Percentiles rank a stretch among this genome's conserved stretches.
phyloP scores from a whole-genome alignment of 2,888 invertebrate genomes.

The Hemistola chrysoprasaria region DNA sequence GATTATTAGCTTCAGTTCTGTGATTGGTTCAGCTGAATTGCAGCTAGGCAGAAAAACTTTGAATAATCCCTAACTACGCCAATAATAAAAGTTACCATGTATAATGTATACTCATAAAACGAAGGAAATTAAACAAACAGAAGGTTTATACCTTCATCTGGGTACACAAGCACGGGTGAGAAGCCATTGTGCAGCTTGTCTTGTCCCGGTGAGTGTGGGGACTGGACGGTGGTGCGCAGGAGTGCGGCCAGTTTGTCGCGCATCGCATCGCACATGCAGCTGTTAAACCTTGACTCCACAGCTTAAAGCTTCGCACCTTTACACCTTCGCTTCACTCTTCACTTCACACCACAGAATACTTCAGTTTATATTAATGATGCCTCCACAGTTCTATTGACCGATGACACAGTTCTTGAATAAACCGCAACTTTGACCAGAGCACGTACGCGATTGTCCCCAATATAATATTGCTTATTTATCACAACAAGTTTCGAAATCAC shows the following conservation, averaged over 20 bases:
- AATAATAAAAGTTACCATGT: too few species aligned
- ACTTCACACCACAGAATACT: slow-evolving; percentile 6
- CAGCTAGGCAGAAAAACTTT: too few species aligned
- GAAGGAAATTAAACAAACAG: too few species aligned
- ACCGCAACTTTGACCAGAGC: not conserved
- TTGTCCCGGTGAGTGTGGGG: slow-evolving; percentile 47
- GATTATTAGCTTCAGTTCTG: too few species aligned
- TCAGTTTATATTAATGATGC: not conserved
- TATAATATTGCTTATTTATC: slow-evolving; percentile 18
- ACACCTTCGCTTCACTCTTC: too few species aligned
- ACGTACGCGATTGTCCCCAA: slow-evolving; percentile 10
- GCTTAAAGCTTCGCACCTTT: slow-evolving; percentile 23
- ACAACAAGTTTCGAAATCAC: slow-evolving; percentile 18
- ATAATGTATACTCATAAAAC: too few species aligned
- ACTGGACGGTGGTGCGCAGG: slow-evolving; percentile 60
- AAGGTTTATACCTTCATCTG: slow-evolving; percentile 57
- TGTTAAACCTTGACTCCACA: slow-evolving; percentile 30
- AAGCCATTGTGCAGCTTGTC: slow-evolving; percentile 67
- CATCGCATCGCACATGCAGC: slow-evolving; percentile 74
- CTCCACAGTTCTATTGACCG: too few species aligned
- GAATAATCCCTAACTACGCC: too few species aligned
- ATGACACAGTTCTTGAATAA: too few species aligned
- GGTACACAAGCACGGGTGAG: slow-evolving; percentile 60
- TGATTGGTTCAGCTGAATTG: too few species aligned
- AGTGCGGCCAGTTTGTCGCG: slow-evolving; percentile 70